phyloP scores from a whole-genome alignment of 2,113 vertebrate species.

The Psilopsiagon aurifrons region DNA sequence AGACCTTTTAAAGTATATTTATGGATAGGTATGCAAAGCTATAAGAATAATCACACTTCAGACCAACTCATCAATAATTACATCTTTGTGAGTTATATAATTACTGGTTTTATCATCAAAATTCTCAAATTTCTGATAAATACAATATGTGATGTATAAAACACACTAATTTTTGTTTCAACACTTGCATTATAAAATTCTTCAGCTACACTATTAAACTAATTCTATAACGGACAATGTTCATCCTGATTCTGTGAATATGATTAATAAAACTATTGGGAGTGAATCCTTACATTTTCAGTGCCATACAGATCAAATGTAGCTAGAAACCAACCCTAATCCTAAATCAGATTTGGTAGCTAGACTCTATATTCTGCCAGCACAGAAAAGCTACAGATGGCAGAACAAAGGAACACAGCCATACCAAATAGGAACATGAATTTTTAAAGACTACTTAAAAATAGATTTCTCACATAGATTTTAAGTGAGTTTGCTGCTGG shows the following conservation, averaged over 20 bases:
- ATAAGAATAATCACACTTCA: background rate
- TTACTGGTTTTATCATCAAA: background rate
- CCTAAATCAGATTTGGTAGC: conserved; percentile 7
- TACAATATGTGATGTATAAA: background rate
- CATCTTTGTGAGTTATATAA: background rate
- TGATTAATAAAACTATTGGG: background rate
- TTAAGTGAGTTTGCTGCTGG: background rate
- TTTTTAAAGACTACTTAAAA: background rate
- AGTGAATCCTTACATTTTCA: background rate
- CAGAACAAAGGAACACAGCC: background rate
- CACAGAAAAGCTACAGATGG: background rate
- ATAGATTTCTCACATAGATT: background rate
- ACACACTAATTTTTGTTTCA: background rate
- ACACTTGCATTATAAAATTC: background rate
- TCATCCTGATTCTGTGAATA: background rate
- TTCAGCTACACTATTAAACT: background rate
- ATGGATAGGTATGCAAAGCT: background rate
- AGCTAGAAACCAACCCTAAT: conserved; percentile 12
- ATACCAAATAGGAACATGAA: background rate
- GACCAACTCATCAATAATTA: background rate
- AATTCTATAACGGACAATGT: background rate
- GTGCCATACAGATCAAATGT: background rate
- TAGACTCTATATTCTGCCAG: background rate
- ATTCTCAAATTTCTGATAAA: background rate
- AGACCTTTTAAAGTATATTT: background rate